phyloP scores from a whole-genome alignment of 2,888 invertebrate species.

The Drosophila seclusa region DNA sequence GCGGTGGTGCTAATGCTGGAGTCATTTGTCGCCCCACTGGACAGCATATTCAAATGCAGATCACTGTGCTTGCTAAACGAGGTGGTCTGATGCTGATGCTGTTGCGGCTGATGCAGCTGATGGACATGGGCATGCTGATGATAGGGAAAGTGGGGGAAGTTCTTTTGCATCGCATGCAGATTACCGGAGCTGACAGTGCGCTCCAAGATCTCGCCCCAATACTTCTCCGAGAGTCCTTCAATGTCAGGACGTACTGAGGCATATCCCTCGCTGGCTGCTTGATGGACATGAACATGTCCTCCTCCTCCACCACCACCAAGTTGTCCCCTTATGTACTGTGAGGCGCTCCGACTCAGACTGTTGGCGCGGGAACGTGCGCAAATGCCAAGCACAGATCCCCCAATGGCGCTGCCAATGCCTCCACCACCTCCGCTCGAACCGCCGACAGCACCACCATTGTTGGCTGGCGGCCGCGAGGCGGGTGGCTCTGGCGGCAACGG shows the following conservation, averaged over 20 bases:
- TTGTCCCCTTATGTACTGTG: constrained; percentile 77
- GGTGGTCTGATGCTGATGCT: constrained; percentile 81
- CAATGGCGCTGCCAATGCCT: constrained; percentile 66
- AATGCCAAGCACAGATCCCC: constrained; percentile 81
- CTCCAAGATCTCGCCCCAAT: constrained; percentile 92
- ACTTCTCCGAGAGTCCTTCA: constrained; percentile 89
- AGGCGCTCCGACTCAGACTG: constrained; percentile 80
- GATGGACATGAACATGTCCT: constrained; percentile 53
- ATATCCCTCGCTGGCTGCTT: constrained; percentile 52
- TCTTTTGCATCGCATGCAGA: constrained; percentile 88
- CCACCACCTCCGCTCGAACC: constrained; percentile 29
- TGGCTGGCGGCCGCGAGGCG: constrained; percentile 81
- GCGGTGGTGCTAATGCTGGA: constrained; percentile 44
- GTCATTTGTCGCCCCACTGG: constrained; percentile 47
- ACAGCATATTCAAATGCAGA: constrained; percentile 78
- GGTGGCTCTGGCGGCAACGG: constrained; percentile 85
- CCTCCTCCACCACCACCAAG: constrained; percentile 43
- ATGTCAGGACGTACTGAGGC: constrained; percentile 86
- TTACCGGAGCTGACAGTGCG: constrained; percentile 91
- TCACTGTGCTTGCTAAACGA: constrained; percentile 84
- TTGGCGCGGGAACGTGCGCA: constrained; percentile 81
- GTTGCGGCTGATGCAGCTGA: constrained; percentile 57
- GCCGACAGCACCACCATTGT: constrained; percentile 37
- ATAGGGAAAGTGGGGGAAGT: constrained; percentile 77
- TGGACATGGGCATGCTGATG: constrained; percentile 65